Evolutionary conservation across 2,888 invertebrate genomes (phyloP).

Genomic region (Melipona beecheii): DNA sequence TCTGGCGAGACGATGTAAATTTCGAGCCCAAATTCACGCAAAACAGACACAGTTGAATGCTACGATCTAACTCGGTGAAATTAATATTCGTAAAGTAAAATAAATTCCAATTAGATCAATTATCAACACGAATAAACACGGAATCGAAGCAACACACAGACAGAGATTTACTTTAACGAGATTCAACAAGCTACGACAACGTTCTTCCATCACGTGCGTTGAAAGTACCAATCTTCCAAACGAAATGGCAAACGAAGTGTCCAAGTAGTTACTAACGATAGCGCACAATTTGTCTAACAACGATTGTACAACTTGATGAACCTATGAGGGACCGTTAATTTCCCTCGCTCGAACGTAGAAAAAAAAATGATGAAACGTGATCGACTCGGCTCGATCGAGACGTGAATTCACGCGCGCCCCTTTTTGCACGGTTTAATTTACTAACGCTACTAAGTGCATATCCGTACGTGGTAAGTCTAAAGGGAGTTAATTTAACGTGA

Average conservation of each 20-base stretch:
- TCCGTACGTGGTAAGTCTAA: constrained; percentile 62
- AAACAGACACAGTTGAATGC: too few relatives aligned
- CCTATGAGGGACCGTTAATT: not conserved
- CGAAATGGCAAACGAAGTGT: not conserved
- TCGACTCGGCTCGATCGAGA: constrained; percentile 31
- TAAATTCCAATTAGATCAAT: too few relatives aligned
- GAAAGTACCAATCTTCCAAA: not conserved
- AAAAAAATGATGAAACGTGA: constrained; percentile 1
- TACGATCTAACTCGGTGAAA: too few relatives aligned
- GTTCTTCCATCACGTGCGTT: not conserved
- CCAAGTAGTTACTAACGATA: constrained; percentile 7
- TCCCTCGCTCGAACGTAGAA: too few relatives aligned
- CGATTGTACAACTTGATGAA: not conserved
- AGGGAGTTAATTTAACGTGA: constrained; percentile 77
- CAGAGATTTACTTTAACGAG: too few relatives aligned
- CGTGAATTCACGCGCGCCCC: constrained; percentile 43
- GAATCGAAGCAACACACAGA: too few relatives aligned
- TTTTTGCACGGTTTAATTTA: constrained; percentile 76
- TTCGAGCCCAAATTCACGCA: too few relatives aligned
- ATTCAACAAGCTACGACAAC: not conserved
- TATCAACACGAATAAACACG: too few relatives aligned
- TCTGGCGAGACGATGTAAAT: too few relatives aligned
- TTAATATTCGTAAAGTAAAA: too few relatives aligned
- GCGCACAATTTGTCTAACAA: not conserved
- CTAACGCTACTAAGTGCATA: constrained; percentile 76